Conservation (phyloP, 2,797 vertebrate genomes). For the Coendou prehensilis region DNA sequence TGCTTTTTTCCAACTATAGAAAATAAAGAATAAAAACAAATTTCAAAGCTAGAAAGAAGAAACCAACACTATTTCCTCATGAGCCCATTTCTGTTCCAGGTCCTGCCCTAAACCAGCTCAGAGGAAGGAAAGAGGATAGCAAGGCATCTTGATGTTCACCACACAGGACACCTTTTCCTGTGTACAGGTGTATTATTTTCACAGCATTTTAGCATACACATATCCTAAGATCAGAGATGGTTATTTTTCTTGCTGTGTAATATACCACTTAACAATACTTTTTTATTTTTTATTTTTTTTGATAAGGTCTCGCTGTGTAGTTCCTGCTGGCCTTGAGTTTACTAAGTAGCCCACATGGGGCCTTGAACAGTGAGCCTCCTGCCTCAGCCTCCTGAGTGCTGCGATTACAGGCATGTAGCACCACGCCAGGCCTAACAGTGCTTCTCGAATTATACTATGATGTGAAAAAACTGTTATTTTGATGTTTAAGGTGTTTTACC, state of each 20-base stretch:
- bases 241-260: not conserved
- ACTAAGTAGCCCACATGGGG: not conserved
- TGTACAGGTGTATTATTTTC: not conserved
- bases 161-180: not conserved
- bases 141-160: fast-evolving
- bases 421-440: not conserved
- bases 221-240: not conserved
- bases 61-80: not conserved
- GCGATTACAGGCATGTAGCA: not conserved
- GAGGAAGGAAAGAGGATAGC: not conserved
- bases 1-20: not conserved
- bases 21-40: not conserved
- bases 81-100: not conserved
- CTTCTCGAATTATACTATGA: not conserved
- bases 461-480: not conserved
- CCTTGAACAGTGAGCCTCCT: not conserved
- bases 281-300: not conserved
- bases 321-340: not conserved
- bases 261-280: not conserved
- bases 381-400: not conserved
- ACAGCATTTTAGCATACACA: not conserved
- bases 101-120: not conserved
- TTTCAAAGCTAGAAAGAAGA: not conserved
- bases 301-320: not conserved
- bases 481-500: not conserved